Base-by-base conservation (phyloP, 1,140 invertebrate genomes). In the Homarus americanus region DNA sequence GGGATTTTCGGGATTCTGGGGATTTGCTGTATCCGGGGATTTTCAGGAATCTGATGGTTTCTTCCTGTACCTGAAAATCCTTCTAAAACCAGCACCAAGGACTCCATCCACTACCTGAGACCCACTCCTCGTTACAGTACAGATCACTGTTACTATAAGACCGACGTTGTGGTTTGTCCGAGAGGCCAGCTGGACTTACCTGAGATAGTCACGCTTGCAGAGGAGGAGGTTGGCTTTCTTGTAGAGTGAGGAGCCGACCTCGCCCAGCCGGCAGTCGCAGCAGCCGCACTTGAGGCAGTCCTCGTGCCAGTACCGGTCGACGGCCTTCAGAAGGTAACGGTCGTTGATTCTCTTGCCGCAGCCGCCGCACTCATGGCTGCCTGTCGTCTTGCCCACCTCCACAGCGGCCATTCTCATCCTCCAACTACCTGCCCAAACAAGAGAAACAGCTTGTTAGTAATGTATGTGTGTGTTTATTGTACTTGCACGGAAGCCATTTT, bases 211-310 rank as follows among this genome's bases (percentile, higher is more conserved):
- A 94, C 98, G 96, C 95, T 98, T 97, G 95, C 98, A 99, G 28
- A 99, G 95, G 93, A 98, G 97, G 12, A 98, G 96, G 94, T 98
- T 98, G 3, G 98, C 97, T 94, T 98, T 98, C 87, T 97, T 97
- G 94, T 98, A 99, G 20, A 98, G 95, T 76, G 97, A 98, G 73
- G 97, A 98, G 41, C 98, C 98, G 5, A 98, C 97, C 95, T 98
- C 98, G 0, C 97, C 98, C 0, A 98, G 95, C 82, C 98, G 95
- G 94, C 98, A 98, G 94, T 98, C 97, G 94, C 98, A 99, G 94
- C 97, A 98, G 44, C 97, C 97, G 93, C 98, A 98, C 94, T 98
- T 98, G 69, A 99, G 95, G 93, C 98, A 99, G 94, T 98, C 98
- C 93, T 99, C 98, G 94, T 99, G 98, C 98, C 98, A 99, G 94